phyloP scores from a whole-genome alignment of 2,888 invertebrate species.

The Callosobruchus maculatus region DNA sequence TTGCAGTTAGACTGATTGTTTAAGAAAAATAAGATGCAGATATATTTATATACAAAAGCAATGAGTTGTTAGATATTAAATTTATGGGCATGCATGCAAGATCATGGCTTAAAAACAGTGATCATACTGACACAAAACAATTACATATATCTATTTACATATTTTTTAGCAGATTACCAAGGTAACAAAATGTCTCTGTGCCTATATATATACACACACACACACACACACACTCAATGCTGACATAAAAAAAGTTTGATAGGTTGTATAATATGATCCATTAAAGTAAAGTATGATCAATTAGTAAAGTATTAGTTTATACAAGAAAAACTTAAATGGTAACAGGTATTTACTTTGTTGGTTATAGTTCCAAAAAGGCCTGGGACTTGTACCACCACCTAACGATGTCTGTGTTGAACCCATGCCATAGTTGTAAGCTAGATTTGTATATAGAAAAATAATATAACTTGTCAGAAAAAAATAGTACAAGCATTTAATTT shows the following conservation, averaged over 20 bases:
- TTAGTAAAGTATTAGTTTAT: slow-evolving; percentile 4
- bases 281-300: neutral
- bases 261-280: neutral
- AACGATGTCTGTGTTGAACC: slow-evolving; percentile 51
- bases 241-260: too few relatives aligned
- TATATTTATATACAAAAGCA: neutral
- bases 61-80: neutral
- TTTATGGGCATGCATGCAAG: neutral
- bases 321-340: slow-evolving; percentile 5
- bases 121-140: neutral
- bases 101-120: neutral
- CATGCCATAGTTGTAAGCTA: slow-evolving; percentile 56
- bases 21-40: neutral
- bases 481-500: neutral
- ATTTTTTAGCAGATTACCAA: neutral
- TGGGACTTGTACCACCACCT: slow-evolving; percentile 56
- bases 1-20: neutral
- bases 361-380: slow-evolving; percentile 47
- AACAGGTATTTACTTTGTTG: slow-evolving; percentile 48
- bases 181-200: neutral
- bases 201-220: neutral
- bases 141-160: neutral
- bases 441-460: slow-evolving; percentile 31
- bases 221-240: too few relatives aligned
- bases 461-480: slow-evolving; percentile 2